phyloP scores from a whole-genome alignment of 2,113 vertebrate genomes.

The Megaceryle maxima region DNA sequence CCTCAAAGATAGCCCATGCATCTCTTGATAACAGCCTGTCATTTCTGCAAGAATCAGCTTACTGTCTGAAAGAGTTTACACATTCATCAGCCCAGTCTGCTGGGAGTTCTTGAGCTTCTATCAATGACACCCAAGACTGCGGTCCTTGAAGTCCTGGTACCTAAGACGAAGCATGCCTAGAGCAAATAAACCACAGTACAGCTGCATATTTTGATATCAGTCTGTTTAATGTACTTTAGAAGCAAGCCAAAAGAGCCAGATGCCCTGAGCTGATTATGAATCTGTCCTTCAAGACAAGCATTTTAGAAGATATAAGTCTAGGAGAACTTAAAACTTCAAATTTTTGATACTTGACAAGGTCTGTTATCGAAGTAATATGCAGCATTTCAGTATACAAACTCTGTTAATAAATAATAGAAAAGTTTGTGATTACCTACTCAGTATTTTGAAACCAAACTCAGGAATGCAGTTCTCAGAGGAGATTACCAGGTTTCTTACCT shows the following conservation, averaged over 20 bases:
- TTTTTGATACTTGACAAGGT: background rate
- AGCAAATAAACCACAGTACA: background rate
- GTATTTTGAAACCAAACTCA: background rate
- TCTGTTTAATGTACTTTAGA: background rate
- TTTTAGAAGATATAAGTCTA: background rate
- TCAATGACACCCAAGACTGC: background rate
- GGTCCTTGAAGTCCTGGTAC: background rate
- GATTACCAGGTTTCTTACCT: background rate
- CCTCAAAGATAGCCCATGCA: background rate
- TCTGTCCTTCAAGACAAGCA: background rate
- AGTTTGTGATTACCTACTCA: background rate
- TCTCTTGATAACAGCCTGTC: background rate
- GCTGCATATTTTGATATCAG: background rate
- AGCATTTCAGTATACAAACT: background rate
- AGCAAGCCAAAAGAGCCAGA: background rate
- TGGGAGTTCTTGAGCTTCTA: background rate
- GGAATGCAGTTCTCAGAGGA: background rate
- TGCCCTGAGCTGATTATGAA: background rate
- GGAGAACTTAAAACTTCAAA: background rate
- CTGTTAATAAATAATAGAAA: background rate
- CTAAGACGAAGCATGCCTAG: background rate
- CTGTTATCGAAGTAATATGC: background rate
- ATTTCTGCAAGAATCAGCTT: background rate
- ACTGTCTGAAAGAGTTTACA: background rate
- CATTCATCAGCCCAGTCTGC: background rate